Conservation (phyloP, 2,113 vertebrate genomes). For the Archocentrus centrarchus region DNA sequence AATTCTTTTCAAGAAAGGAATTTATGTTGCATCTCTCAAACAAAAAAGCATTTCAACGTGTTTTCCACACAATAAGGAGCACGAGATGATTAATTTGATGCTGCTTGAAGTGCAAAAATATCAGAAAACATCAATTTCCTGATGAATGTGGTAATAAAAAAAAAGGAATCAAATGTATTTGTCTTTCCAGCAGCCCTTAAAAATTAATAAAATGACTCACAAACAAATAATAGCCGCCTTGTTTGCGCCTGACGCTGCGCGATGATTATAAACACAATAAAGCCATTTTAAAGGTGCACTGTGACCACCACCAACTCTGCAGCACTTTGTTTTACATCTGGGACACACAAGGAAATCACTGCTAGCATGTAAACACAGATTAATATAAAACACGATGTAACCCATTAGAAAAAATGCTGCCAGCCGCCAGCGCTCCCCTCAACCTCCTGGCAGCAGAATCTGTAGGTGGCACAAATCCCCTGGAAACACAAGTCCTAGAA, state of each 20-base stretch:
- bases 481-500: too few relatives aligned
- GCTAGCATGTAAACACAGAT: too few relatives aligned
- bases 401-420: background rate
- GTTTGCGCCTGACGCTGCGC: rapidly evolving
- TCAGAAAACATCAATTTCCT: background rate
- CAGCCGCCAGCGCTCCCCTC: too few relatives aligned
- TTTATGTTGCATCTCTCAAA: background rate
- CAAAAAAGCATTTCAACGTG: background rate
- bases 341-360: background rate
- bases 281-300: background rate
- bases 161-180: background rate
- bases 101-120: background rate
- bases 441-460: too few relatives aligned
- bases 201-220: too few relatives aligned
- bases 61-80: background rate
- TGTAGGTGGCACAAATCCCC: too few relatives aligned
- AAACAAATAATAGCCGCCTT: too few relatives aligned
- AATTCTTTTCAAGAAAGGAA: background rate
- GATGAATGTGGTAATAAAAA: background rate
- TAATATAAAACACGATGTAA: background rate
- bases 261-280: background rate
- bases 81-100: background rate
- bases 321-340: background rate
- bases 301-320: background rate
- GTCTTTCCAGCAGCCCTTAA: background rate